Conservation (phyloP, 2,797 vertebrate genomes). For the Takifugu rubripes region DNA sequence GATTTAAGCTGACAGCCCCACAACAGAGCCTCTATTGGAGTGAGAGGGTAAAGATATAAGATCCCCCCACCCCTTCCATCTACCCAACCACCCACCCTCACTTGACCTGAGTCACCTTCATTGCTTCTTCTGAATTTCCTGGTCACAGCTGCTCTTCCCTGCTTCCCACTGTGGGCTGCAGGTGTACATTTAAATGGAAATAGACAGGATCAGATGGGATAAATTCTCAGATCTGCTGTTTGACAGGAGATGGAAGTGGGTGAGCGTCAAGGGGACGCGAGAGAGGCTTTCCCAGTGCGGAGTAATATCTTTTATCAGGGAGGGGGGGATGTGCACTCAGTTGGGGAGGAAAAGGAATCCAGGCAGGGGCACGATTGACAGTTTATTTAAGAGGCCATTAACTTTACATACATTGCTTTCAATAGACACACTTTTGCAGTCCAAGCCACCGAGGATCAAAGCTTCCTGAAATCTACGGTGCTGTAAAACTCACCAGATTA, state of each 20-base stretch:
- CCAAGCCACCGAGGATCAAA: conserved; percentile 38
- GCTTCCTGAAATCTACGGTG: conserved; percentile 22
- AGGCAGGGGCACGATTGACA: conserved; percentile 71
- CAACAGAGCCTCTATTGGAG: conserved; percentile 66
- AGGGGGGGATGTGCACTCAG: conserved; percentile 34
- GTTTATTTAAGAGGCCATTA: conserved; percentile 83
- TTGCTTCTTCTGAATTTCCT: conserved; percentile 37
- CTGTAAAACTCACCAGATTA: conserved; percentile 36
- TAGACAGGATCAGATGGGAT: conserved; percentile 72
- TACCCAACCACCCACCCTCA: conserved; percentile 29
- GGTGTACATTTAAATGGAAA: conserved; percentile 74
- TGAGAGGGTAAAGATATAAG: conserved; percentile 62
- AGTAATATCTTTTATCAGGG: conserved; percentile 49
- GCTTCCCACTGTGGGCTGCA: conserved; percentile 23
- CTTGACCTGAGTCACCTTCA: conserved; percentile 58
- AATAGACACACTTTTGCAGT: conserved; percentile 59
- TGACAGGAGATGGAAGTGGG: conserved; percentile 42
- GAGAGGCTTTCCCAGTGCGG: conserved; percentile 26
- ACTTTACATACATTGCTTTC: conserved; percentile 74
- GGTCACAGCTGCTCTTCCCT: conserved; percentile 39
- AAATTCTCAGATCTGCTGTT: conserved; percentile 70
- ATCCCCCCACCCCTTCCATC: conserved; percentile 27
- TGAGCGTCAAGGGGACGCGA: conserved; percentile 8
- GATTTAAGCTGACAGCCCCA: conserved; percentile 67
- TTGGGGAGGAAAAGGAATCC: conserved; percentile 47